Conservation (phyloP, 2,797 vertebrate species). For the Chrysocyon brachyurus region DNA sequence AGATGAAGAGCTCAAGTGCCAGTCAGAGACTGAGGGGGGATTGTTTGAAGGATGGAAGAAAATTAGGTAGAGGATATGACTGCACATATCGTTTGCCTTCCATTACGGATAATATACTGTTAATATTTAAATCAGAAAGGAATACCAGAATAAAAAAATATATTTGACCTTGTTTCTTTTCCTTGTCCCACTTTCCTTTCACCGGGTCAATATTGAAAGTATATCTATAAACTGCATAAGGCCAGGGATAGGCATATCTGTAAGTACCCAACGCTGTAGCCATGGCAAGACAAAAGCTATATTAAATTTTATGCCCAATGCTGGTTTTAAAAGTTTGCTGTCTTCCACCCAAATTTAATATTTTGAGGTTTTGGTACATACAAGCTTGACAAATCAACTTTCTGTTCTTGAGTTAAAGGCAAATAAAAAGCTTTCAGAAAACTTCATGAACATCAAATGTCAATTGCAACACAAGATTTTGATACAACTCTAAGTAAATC, state of each 20-base stretch:
- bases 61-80: not conserved
- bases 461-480: conserved; percentile 80
- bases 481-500: conserved; percentile 80
- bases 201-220: not conserved
- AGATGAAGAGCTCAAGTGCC: not conserved
- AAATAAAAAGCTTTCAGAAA: conserved; percentile 83
- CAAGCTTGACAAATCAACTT: conserved; percentile 84
- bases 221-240: not conserved
- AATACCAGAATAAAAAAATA: not conserved
- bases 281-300: conserved; percentile 70
- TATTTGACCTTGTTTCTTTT: conserved; percentile 1
- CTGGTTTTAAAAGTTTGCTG: conserved; percentile 70
- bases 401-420: conserved; percentile 82
- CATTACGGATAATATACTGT: conserved; percentile 38
- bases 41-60: not conserved
- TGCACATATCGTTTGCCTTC: not conserved
- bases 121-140: conserved; percentile 59
- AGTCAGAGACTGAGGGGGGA: not conserved
- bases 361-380: conserved; percentile 75
- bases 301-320: conserved; percentile 79
- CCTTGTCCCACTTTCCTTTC: not conserved
- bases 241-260: not conserved
- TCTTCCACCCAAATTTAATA: conserved; percentile 79
- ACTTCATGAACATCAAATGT: conserved; percentile 81
- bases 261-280: not conserved